These are phyloP conservation scores for Vicugna pacos DNA, from an alignment of 2,113 vertebrate genomes.

Conservation along the genomic window DNA sequence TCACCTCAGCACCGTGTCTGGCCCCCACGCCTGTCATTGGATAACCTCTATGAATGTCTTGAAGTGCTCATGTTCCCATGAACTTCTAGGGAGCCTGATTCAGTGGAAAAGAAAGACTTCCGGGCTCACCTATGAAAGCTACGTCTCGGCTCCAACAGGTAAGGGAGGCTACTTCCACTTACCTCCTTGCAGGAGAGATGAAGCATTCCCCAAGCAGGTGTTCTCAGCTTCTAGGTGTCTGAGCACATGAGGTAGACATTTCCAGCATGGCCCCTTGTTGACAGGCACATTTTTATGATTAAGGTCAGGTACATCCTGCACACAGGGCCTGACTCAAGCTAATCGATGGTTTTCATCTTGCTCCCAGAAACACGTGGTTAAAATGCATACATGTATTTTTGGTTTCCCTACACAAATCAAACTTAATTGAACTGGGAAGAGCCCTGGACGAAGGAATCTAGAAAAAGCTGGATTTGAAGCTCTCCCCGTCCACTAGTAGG, in stretches of 20 bases:
- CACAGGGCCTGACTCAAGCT: background rate
- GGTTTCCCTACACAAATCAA: background rate
- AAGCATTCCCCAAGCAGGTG: background rate
- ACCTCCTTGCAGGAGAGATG: background rate
- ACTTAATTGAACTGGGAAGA: background rate
- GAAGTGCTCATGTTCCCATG: background rate
- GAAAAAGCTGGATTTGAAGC: background rate
- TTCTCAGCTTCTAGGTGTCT: background rate
- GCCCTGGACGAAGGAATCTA: background rate
- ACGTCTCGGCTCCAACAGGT: background rate
- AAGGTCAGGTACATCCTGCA: background rate
- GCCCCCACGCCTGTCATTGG: background rate
- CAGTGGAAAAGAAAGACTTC: background rate
- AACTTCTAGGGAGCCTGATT: background rate
- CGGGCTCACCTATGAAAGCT: background rate
- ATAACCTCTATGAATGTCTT: background rate
- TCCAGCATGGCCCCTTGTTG: background rate
- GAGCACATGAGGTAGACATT: accelerated
- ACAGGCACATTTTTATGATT: background rate
- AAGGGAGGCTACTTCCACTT: background rate
- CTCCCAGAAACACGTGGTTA: background rate
- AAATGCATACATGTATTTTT: background rate
- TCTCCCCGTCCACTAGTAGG: background rate
- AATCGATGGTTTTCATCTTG: background rate
- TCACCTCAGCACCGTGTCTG: background rate